Percentiles rank a stretch among this genome's conserved stretches.
These are phyloP conservation scores for Hiodon tergisus DNA, from an alignment of 2,113 vertebrate genomes.

Conservation along the genomic window DNA sequence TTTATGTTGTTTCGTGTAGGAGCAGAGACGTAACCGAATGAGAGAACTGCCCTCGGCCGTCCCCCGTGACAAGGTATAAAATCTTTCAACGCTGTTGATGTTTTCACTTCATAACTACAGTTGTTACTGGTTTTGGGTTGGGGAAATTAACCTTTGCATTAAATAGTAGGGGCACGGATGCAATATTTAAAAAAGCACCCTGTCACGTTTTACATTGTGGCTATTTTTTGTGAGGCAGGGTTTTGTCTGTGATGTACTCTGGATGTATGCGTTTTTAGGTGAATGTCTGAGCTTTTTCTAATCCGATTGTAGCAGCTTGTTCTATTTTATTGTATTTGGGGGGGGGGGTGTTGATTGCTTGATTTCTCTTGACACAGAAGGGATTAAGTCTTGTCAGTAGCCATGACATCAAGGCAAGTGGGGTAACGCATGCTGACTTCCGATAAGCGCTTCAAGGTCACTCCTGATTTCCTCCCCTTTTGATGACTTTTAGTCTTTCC, in stretches of 20 bases:
- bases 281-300: not conserved
- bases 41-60: conserved; percentile 78
- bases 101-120: not conserved
- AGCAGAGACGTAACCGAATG: conserved; percentile 89
- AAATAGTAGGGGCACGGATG: too few relatives aligned
- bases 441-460: not conserved
- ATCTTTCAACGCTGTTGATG: too few relatives aligned
- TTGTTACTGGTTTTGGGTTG: not conserved
- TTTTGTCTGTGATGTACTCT: not conserved
- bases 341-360: too few relatives aligned
- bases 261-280: too few relatives aligned
- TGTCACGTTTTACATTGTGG: too few relatives aligned
- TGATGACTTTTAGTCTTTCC: not conserved
- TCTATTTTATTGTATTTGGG: too few relatives aligned
- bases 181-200: too few relatives aligned
- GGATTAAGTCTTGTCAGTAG: too few relatives aligned
- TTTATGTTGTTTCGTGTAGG: conserved; percentile 53
- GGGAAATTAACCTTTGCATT: not conserved
- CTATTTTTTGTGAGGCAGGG: not conserved
- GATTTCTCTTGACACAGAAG: too few relatives aligned
- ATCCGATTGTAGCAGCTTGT: not conserved
- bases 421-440: not conserved
- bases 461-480: not conserved
- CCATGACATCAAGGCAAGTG: too few relatives aligned
- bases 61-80: conserved; percentile 84